Conservation (phyloP, 1,140 invertebrate species). For the Anagrus nilaparvatae region DNA sequence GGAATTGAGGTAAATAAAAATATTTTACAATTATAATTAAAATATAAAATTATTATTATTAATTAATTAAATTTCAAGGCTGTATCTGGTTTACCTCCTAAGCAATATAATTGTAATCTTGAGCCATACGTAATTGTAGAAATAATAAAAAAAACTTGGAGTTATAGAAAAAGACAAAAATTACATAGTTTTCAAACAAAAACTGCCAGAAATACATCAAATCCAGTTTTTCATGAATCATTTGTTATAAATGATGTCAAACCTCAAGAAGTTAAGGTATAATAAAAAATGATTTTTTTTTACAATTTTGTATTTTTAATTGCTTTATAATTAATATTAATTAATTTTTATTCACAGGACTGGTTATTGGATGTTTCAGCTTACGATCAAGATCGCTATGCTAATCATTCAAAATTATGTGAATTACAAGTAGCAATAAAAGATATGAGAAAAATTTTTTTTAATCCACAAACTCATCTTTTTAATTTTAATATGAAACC, state of each 20-base stretch:
- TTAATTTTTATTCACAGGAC: constrained; percentile 27
- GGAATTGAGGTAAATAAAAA: constrained; percentile 33
- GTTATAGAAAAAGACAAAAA: constrained; percentile 32
- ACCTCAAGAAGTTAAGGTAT: constrained; percentile 36
- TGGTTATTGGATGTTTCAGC: constrained; percentile 34
- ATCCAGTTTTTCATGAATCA: constrained; percentile 37
- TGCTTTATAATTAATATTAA: not conserved
- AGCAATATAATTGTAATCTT: constrained; percentile 37
- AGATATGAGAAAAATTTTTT: constrained; percentile 31
- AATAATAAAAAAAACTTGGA: constrained; percentile 37
- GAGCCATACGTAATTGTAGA: constrained; percentile 38
- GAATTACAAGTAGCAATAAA: constrained; percentile 32
- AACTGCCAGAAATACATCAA: constrained; percentile 34
- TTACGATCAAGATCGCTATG: constrained; percentile 37
- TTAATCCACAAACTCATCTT: constrained; percentile 32
- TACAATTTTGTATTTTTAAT: constrained; percentile 12
- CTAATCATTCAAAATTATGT: constrained; percentile 38
- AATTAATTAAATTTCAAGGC: constrained; percentile 24
- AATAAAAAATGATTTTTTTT: not conserved
- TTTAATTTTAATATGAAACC: constrained; percentile 38
- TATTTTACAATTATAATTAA: constrained; percentile 34
- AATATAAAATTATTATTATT: constrained; percentile 20
- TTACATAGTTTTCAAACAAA: constrained; percentile 38
- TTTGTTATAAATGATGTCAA: constrained; percentile 35
- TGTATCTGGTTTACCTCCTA: constrained; percentile 36